Evolutionary conservation across 2,113 vertebrate species (phyloP).

Genomic region (Elephantulus edwardii): DNA sequence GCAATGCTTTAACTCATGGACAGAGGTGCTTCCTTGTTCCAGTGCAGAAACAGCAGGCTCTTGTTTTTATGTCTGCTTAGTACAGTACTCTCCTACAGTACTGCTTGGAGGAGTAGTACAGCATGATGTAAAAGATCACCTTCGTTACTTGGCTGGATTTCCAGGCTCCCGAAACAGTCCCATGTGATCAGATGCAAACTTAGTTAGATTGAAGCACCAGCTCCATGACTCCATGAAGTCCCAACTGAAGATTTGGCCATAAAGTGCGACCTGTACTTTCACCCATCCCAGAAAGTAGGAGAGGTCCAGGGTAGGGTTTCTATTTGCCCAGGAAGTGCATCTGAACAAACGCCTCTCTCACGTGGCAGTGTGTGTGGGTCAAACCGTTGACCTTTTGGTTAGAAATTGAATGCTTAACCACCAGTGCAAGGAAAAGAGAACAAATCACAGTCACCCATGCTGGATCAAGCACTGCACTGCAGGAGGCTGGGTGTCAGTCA

Average conservation of each 20-base stretch:
- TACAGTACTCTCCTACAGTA: background rate
- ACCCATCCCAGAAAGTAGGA: background rate
- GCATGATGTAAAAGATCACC: background rate
- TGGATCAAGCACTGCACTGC: background rate
- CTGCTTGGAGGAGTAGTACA: background rate
- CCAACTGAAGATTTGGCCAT: background rate
- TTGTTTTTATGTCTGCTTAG: too few species aligned
- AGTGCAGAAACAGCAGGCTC: background rate
- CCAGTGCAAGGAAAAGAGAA: background rate
- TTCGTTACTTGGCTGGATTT: background rate
- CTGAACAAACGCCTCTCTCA: background rate
- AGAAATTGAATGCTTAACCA: background rate
- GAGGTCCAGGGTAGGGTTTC: background rate
- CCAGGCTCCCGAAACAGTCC: background rate
- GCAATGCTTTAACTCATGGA: background rate
- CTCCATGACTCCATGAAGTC: background rate
- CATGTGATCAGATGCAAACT: background rate
- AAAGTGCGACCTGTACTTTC: background rate
- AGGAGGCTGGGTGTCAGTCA: background rate
- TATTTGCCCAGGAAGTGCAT: background rate
- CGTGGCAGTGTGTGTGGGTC: background rate
- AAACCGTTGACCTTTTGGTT: background rate
- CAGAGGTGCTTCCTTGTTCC: background rate
- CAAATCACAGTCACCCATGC: fast-evolving
- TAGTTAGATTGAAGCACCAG: background rate